Percentiles rank a stretch among this genome's conserved stretches.
These are phyloP conservation scores for Drosophila mojavensis DNA, from an alignment of 1,140 invertebrate species.

Conservation along the genomic window DNA sequence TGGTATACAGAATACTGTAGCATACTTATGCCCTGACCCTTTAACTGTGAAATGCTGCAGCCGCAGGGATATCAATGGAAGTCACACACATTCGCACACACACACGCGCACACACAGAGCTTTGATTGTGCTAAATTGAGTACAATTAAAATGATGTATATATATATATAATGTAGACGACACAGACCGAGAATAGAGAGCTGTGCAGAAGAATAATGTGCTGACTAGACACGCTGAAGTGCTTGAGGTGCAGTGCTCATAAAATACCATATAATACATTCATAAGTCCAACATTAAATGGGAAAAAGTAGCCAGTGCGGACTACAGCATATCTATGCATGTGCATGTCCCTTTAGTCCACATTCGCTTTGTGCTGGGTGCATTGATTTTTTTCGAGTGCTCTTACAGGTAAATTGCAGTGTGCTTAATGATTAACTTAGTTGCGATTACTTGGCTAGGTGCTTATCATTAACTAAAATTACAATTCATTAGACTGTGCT, in stretches of 20 bases:
- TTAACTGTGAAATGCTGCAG: constrained; percentile 22
- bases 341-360: constrained; percentile 3
- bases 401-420: constrained; percentile 41
- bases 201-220: constrained; percentile 43
- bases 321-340: neutral
- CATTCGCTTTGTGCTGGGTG: constrained; percentile 23
- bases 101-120: constrained; percentile 14
- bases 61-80: constrained; percentile 37
- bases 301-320: constrained; percentile 9
- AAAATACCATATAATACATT: neutral
- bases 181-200: constrained; percentile 32
- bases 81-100: constrained; percentile 11
- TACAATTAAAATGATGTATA: constrained; percentile 60
- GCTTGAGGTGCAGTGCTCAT: constrained; percentile 30
- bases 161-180: constrained; percentile 34
- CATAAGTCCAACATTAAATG: constrained; percentile 5
- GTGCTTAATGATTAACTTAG: constrained; percentile 69
- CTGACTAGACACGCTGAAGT: constrained; percentile 46
- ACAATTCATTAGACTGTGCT: constrained; percentile 70
- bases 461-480: constrained; percentile 62
- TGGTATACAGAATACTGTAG: constrained; percentile 26
- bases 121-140: constrained; percentile 56
- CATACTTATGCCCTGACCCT: constrained; percentile 57
- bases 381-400: constrained; percentile 10
- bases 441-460: constrained; percentile 49